Evolutionary conservation across 2,797 vertebrate genomes (phyloP).

Genomic region (Alfaro cultratus): DNA sequence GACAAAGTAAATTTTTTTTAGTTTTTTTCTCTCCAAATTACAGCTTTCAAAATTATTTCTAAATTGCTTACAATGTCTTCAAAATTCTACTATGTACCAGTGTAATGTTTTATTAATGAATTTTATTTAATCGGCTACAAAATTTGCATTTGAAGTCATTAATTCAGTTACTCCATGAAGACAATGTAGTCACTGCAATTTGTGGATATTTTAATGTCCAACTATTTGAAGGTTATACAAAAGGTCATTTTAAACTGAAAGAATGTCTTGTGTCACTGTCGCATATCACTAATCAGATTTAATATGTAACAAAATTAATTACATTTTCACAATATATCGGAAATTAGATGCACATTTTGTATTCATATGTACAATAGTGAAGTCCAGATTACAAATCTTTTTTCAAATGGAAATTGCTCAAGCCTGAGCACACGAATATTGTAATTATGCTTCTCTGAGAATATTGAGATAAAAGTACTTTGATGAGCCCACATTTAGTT

Average conservation of each 20-base stretch:
- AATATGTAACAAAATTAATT: neutral
- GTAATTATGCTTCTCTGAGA: conserved; percentile 23
- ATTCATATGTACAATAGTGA: conserved; percentile 16
- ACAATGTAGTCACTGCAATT: neutral
- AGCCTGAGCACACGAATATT: conserved; percentile 25
- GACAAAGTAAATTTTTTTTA: neutral
- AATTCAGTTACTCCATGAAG: neutral
- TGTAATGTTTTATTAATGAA: neutral
- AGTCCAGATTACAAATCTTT: conserved; percentile 27
- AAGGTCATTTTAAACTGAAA: neutral
- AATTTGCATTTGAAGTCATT: neutral
- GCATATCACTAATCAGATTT: neutral
- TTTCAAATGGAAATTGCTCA: conserved; percentile 28
- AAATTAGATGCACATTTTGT: conserved; percentile 10
- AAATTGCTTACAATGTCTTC: neutral
- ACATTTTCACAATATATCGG: neutral
- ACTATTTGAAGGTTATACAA: neutral
- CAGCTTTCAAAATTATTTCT: neutral
- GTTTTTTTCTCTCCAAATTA: neutral
- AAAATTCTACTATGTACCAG: neutral
- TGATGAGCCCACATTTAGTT: conserved; percentile 31
- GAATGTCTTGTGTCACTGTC: neutral
- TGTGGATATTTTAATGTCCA: neutral
- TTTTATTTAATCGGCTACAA: neutral
- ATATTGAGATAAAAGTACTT: conserved; percentile 25